phyloP scores from a whole-genome alignment of 1,140 invertebrate genomes.

The Lamellibrachia luymesi region DNA sequence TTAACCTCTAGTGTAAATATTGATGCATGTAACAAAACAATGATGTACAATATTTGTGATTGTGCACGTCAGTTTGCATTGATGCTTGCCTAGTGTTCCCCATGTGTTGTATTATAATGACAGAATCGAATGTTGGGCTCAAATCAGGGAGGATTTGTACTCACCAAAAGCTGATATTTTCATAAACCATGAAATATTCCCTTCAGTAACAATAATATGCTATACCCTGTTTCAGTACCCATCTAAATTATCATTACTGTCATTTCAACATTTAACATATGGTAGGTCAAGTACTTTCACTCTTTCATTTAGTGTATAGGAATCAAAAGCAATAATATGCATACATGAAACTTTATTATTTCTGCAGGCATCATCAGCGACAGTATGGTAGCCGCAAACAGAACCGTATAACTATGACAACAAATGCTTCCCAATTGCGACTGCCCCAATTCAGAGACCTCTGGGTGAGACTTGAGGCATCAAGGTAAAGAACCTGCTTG shows the following conservation, averaged over 20 bases:
- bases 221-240: too few species aligned
- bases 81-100: neutral
- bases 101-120: neutral
- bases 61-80: neutral
- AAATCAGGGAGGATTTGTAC: neutral
- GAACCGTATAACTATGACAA: neutral
- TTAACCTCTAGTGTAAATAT: neutral
- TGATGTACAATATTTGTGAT: neutral
- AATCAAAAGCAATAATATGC: neutral
- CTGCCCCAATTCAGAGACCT: conserved; percentile 8
- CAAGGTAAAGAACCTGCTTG: neutral
- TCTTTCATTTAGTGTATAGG: neutral
- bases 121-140: neutral
- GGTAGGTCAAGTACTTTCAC: neutral
- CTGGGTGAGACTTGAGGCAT: conserved; percentile 14
- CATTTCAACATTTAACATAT: neutral
- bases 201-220: too few species aligned
- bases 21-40: neutral
- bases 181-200: too few species aligned
- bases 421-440: conserved; percentile 1
- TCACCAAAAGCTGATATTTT: too few species aligned
- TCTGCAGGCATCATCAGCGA: neutral
- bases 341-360: neutral
- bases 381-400: neutral
- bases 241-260: neutral